Percentiles rank a stretch among this genome's conserved stretches.
Evolutionary conservation across 2,797 vertebrate species (phyloP).

Genomic region (Aplochiton taeniatus): DNA sequence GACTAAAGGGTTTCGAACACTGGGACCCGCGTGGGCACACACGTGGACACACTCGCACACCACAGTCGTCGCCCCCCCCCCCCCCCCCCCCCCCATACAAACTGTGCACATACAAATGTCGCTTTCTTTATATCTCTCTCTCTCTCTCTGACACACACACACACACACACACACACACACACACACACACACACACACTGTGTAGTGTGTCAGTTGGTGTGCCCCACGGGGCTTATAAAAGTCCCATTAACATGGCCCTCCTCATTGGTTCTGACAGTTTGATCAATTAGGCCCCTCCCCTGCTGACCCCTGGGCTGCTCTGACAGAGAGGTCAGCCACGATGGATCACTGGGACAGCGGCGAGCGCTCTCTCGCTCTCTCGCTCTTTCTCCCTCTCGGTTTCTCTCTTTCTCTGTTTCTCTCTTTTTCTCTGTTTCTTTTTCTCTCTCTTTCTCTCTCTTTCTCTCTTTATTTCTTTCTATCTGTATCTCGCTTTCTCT

Average conservation of each 20-base stretch:
- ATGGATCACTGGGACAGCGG: conserved; percentile 70
- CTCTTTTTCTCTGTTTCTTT: background rate
- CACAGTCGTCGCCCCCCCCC: background rate
- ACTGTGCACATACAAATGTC: conserved; percentile 44
- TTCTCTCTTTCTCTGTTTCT: background rate
- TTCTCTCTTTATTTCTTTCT: conserved; percentile 14
- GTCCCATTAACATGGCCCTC: conserved; percentile 94
- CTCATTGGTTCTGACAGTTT: conserved; percentile 93
- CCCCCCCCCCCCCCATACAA: background rate
- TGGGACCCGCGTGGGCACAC: conserved; percentile 55
- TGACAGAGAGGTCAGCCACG: conserved; percentile 86
- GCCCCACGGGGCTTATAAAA: conserved; percentile 90
- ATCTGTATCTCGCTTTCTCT: background rate
- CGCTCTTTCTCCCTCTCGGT: background rate
- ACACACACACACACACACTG: conserved; percentile 57
- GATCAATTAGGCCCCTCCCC: conserved; percentile 93
- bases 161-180: background rate
- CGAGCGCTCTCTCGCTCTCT: conserved; percentile 29
- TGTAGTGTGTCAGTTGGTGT: conserved; percentile 79
- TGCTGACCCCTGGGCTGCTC: conserved; percentile 83
- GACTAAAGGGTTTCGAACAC: conserved; percentile 42
- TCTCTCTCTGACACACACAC: conserved; percentile 31
- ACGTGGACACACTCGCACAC: background rate
- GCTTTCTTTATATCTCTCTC: background rate
- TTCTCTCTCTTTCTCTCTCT: background rate